Evolutionary conservation across 2,113 vertebrate species (phyloP).

Genomic region (Lethenteron reissneri): DNA sequence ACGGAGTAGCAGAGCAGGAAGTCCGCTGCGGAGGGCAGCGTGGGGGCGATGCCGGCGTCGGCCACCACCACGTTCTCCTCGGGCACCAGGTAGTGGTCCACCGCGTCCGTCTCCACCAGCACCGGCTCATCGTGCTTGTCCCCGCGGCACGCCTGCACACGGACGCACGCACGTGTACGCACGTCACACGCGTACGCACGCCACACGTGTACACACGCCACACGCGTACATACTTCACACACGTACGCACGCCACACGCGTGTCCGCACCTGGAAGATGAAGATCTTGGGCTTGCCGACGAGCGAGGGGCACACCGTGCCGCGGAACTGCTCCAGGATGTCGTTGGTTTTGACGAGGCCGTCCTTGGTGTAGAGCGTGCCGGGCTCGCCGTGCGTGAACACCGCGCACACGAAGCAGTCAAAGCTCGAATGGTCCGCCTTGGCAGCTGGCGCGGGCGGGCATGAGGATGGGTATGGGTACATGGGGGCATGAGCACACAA

Average conservation of each 20-base stretch:
- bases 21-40: constrained; percentile 67
- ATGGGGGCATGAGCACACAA: too few relatives aligned
- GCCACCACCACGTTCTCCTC: constrained; percentile 28
- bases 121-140: constrained; percentile 47
- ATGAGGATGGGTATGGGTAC: too few relatives aligned
- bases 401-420: constrained; percentile 64
- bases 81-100: neutral
- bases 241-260: too few relatives aligned
- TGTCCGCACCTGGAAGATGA: constrained; percentile 59
- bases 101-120: constrained; percentile 14
- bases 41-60: constrained; percentile 40
- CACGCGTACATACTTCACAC: too few relatives aligned
- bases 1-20: constrained; percentile 98
- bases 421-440: constrained; percentile 30
- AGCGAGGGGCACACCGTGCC: constrained; percentile 58
- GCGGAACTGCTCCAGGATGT: constrained; percentile 42
- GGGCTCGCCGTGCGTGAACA: constrained; percentile 67
- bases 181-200: neutral
- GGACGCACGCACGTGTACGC: too few relatives aligned
- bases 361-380: constrained; percentile 45
- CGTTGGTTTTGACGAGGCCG: constrained; percentile 36
- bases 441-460: constrained; percentile 27
- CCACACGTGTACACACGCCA: too few relatives aligned
- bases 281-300: constrained; percentile 86
- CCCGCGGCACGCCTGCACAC: constrained; percentile 56